Conservation (phyloP, 1,140 invertebrate genomes). For the Euglossa dilemma region DNA sequence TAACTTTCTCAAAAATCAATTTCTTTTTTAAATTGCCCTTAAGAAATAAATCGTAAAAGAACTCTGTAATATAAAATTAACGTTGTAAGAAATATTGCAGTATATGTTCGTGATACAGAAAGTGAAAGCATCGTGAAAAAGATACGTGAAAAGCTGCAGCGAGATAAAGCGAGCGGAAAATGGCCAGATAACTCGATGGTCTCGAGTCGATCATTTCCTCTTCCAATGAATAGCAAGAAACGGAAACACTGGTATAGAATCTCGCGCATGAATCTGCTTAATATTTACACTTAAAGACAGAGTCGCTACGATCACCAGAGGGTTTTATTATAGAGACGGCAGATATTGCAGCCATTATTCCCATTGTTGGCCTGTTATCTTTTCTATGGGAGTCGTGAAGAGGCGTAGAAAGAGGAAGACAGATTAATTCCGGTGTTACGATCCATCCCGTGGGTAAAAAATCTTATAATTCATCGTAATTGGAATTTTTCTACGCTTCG, state of each 20-base stretch:
- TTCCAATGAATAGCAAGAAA: neutral
- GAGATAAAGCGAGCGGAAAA: neutral
- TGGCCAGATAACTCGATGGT: neutral
- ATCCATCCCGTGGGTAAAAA: neutral
- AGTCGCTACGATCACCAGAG: neutral
- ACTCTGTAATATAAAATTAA: neutral
- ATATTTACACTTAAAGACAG: neutral
- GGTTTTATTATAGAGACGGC: neutral
- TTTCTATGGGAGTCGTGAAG: neutral
- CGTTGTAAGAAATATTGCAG: neutral
- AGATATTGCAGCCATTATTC: constrained; percentile 13
- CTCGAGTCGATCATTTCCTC: neutral
- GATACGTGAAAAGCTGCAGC: too few species aligned
- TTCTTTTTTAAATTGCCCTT: too few species aligned
- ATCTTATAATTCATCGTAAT: neutral
- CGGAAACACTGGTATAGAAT: neutral
- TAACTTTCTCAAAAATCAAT: too few species aligned
- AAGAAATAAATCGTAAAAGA: neutral
- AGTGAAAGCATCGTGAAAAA: too few species aligned
- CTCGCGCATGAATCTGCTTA: neutral
- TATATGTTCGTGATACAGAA: too few species aligned
- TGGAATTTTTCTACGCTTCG: neutral
- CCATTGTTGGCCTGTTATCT: constrained; percentile 30
- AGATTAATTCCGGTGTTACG: too few species aligned
- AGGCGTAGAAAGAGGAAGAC: neutral